phyloP scores from a whole-genome alignment of 2,797 vertebrate species.

The Dermochelys coriacea region DNA sequence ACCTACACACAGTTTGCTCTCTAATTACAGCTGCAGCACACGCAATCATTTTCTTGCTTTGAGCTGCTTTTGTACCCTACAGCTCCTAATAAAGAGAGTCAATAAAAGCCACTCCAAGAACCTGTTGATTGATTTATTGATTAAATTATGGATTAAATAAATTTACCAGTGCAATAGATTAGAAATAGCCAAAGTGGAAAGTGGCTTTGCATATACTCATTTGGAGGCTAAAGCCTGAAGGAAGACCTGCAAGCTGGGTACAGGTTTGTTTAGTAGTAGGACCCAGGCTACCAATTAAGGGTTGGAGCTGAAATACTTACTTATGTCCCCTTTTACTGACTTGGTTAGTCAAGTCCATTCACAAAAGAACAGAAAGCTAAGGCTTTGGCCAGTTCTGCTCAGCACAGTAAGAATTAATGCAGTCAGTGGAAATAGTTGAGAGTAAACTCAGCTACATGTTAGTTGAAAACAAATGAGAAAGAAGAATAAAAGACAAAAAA shows the following conservation, averaged over 20 bases:
- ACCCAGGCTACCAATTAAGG: background rate
- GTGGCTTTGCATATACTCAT: slow-evolving; percentile 31
- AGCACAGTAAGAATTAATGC: background rate
- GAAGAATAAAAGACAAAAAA: background rate
- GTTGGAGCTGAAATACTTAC: background rate
- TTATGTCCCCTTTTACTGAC: background rate
- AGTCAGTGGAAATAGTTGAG: slow-evolving; percentile 3
- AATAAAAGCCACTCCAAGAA: slow-evolving; percentile 56
- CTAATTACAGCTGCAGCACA: slow-evolving; percentile 50
- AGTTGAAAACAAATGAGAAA: background rate
- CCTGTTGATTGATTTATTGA: slow-evolving; percentile 59
- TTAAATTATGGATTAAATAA: slow-evolving; percentile 51
- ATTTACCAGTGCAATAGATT: slow-evolving; percentile 30
- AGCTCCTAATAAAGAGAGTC: slow-evolving; percentile 12
- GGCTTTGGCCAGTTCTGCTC: background rate
- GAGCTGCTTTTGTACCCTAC: background rate
- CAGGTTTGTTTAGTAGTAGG: background rate
- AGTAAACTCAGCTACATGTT: background rate
- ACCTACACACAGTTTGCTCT: slow-evolving; percentile 46
- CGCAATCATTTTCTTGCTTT: slow-evolving; percentile 11
- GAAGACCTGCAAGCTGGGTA: accelerated
- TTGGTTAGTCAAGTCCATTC: background rate
- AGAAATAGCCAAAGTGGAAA: slow-evolving; percentile 47
- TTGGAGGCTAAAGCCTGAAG: background rate
- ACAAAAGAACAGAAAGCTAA: background rate